These are phyloP conservation scores for Sardinella longiceps DNA, from an alignment of 2,797 vertebrate genomes.

Conservation along the genomic window DNA sequence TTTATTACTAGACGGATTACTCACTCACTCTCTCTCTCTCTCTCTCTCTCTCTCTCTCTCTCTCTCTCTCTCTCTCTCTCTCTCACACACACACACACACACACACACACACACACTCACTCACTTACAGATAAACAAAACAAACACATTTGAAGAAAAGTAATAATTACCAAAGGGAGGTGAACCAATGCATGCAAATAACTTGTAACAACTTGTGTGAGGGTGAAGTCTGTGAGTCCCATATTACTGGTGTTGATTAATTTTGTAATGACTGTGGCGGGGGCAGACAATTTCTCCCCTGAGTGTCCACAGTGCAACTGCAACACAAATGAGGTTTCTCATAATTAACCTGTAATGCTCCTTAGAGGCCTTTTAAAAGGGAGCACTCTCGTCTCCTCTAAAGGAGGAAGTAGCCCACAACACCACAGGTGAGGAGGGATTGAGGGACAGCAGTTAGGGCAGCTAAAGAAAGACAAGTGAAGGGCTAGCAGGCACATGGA, in stretches of 20 bases:
- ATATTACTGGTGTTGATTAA: neutral
- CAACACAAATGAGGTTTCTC: neutral
- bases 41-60: no score
- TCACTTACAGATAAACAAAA: neutral
- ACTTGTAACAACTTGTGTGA: neutral
- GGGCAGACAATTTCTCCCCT: neutral
- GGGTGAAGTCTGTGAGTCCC: neutral
- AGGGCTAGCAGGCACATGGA: neutral
- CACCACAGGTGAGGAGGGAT: neutral
- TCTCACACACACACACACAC: neutral
- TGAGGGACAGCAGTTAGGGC: neutral
- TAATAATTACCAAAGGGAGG: neutral
- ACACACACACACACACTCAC: neutral
- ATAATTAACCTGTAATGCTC: slow-evolving; percentile 6
- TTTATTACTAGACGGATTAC: neutral
- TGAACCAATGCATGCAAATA: neutral
- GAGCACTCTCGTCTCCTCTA: neutral
- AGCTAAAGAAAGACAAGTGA: neutral
- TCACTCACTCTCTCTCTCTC: no score
- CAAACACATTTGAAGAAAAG: neutral
- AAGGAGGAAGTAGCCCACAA: neutral
- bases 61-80: no score
- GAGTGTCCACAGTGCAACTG: neutral
- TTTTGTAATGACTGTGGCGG: neutral
- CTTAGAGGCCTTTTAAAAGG: neutral